Evolutionary conservation across 2,888 invertebrate species (phyloP), one percentile per base, ranked within the genome.

Genomic region (Phengaris alcon): DNA sequence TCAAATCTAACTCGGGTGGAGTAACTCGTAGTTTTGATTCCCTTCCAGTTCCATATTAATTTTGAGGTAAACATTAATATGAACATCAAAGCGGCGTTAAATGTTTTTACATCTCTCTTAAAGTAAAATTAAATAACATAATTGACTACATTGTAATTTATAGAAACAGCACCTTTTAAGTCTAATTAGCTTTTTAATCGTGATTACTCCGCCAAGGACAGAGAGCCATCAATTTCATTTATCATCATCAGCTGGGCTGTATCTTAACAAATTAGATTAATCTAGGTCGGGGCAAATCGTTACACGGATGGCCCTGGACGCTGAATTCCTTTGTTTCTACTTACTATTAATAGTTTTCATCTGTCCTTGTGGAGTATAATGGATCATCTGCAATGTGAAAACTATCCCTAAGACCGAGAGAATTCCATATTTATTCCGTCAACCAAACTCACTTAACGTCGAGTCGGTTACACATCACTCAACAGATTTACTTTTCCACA

Each of bases 351-450:
- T 72, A 13, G 72, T 72, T 72, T 22, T 54, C 35, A 52, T 54
- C 54, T 52, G 72, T 72, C 72, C 72, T 72, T 35, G 54, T 10
- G 72, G 22, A 22, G 35, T 22, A 10, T 70, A 72, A 52, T 52
- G 52, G 72, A 54, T 52, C 35, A 35, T 54, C 52, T 15, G 52
- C 72, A 10, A 22, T 22, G 0, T 22, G 52, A 54, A 72, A 22
- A 22, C 1, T 22, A 22, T 22, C 54, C 72, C 70, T 3, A 35
- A 35, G 54, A 35, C 12, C 72, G 35, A 35, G 35, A 82, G 80
- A 80, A 81, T 54, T 7, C 35, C 22, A 54, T 72, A 72, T 72
- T 70, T 70, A 70, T 70, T 64, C 59, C 22, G 70, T 51, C 51
- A 6, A 22, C 22, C 15, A 35, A 52, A 52, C 48, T 22, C 15